These are phyloP conservation scores for Parotia lawesii DNA, from an alignment of 2,113 vertebrate genomes.

Conservation along the genomic window DNA sequence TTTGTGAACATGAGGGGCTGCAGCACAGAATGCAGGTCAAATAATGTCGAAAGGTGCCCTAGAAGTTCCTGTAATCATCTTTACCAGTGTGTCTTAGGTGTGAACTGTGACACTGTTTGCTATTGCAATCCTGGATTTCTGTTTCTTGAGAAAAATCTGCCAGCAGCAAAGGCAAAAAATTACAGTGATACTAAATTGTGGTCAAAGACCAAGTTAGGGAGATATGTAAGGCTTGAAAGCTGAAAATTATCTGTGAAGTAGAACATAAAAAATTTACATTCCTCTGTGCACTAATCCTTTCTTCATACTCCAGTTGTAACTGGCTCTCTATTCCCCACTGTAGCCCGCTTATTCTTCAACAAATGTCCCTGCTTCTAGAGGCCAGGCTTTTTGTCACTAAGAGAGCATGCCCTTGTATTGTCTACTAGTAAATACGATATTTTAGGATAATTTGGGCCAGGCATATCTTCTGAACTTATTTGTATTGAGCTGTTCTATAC, in stretches of 20 bases:
- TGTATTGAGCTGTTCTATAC: neutral
- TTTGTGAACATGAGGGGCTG: neutral
- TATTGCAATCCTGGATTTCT: neutral
- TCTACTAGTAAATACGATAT: neutral
- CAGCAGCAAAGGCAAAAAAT: neutral
- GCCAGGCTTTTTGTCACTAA: neutral
- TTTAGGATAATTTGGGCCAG: neutral
- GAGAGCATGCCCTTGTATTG: neutral
- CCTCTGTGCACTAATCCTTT: neutral
- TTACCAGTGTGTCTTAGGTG: neutral
- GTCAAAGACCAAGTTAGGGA: neutral
- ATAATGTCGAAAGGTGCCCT: neutral
- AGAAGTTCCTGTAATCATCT: neutral
- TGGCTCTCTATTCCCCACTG: neutral
- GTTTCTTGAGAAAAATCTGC: neutral
- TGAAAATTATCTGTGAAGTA: neutral
- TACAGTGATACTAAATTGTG: neutral
- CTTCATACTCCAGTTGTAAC: neutral
- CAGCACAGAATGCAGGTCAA: neutral
- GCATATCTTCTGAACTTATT: neutral
- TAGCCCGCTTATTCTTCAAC: neutral
- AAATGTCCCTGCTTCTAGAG: neutral
- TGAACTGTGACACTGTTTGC: neutral
- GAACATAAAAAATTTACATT: neutral
- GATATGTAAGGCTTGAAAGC: neutral